A percentile compares a stretch with the other conserved stretches of the same genome.
These are phyloP conservation scores for Sylvilagus bachmani DNA, from an alignment of 2,113 vertebrate species.

Conservation along the genomic window DNA sequence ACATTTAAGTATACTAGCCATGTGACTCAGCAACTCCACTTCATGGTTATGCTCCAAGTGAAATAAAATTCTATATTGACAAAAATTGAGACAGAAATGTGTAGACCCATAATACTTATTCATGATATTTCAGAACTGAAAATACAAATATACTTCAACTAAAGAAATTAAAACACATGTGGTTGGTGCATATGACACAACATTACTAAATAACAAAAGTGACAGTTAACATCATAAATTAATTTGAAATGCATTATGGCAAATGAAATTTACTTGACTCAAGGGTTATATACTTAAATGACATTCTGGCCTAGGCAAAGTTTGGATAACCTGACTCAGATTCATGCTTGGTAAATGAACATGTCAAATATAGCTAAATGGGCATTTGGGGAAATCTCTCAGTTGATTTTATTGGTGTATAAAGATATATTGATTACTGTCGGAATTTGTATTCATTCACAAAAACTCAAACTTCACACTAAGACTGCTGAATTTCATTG, in stretches of 20 bases:
- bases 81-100: not conserved
- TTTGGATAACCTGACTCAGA: not conserved
- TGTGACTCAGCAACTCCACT: not conserved
- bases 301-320: not conserved
- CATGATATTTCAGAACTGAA: not conserved
- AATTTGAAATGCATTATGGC: not conserved
- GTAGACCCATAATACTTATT: not conserved
- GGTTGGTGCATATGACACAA: accelerated
- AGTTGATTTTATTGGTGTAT: not conserved
- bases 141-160: not conserved
- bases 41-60: not conserved
- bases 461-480: not conserved
- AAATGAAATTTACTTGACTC: not conserved
- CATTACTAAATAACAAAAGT: not conserved
- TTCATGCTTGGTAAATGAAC: not conserved
- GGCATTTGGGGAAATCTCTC: not conserved
- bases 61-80: not conserved
- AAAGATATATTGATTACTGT: not conserved
- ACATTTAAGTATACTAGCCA: not conserved
- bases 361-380: not conserved
- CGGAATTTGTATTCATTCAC: not conserved
- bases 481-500: not conserved
- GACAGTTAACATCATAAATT: not conserved
- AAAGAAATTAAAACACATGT: not conserved
- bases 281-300: not conserved